A percentile compares a stretch with the other conserved stretches of the same genome.
Conservation (phyloP, 2,888 invertebrate genomes). For the Coelinius sp. region DNA sequence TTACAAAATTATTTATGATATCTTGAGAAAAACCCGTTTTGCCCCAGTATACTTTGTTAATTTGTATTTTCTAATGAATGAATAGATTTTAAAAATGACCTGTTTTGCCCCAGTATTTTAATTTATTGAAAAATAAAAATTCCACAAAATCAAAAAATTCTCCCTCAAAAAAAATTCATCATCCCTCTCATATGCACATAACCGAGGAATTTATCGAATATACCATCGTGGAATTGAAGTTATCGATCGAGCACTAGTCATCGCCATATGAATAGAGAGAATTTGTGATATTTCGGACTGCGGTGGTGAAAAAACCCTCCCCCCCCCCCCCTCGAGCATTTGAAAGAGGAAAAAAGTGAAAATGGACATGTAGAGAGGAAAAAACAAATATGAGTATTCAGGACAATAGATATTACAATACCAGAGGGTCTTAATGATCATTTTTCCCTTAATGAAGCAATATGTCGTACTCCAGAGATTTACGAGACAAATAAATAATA, state of each 20-base stretch:
- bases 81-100: too few species aligned
- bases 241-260: conserved; percentile 65
- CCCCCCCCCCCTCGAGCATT: background rate
- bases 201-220: conserved; percentile 64
- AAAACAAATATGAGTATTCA: background rate
- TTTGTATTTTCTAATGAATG: too few species aligned
- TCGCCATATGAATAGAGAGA: conserved; percentile 31
- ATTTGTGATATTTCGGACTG: conserved; percentile 34
- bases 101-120: too few species aligned
- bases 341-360: too few species aligned
- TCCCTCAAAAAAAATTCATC: background rate
- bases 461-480: background rate
- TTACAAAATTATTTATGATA: too few species aligned
- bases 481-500: conserved; percentile 21
- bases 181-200: background rate
- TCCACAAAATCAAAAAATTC: too few species aligned
- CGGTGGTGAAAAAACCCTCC: conserved; percentile 16
- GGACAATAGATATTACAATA: background rate
- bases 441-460: conserved; percentile 27
- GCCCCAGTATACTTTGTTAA: background rate
- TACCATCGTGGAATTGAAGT: conserved; percentile 70
- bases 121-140: too few species aligned
- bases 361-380: background rate
- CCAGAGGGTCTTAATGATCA: background rate
- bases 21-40: too few species aligned